A percentile compares a stretch with the other conserved stretches of the same genome.
Evolutionary conservation across 2,888 invertebrate genomes (phyloP).

Genomic region (Hypomecis punctinalis): DNA sequence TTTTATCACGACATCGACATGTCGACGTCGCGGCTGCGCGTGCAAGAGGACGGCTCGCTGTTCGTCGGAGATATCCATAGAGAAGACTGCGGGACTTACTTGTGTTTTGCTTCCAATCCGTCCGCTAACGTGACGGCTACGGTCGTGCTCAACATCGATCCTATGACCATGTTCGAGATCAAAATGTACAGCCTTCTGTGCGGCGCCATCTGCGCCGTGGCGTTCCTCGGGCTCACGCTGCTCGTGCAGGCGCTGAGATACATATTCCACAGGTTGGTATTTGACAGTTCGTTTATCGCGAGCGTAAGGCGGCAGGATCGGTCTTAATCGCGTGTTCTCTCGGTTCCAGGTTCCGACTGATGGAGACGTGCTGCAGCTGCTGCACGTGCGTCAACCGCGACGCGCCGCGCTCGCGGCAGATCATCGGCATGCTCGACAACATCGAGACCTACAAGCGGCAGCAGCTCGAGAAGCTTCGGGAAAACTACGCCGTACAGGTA

Average conservation of each 20-base stretch:
- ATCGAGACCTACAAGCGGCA: slow-evolving; percentile 95
- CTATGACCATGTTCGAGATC: slow-evolving; percentile 92
- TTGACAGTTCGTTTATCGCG: not conserved
- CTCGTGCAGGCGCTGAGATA: slow-evolving; percentile 90
- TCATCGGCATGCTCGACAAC: slow-evolving; percentile 94
- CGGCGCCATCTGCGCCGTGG: slow-evolving; percentile 91
- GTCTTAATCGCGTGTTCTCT: not conserved
- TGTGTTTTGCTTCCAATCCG: slow-evolving; percentile 94
- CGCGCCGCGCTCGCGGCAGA: slow-evolving; percentile 92
- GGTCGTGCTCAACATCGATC: slow-evolving; percentile 93
- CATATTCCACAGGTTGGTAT: slow-evolving; percentile 88
- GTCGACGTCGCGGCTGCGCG: slow-evolving; percentile 84
- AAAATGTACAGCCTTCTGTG: slow-evolving; percentile 93
- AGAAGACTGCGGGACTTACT: slow-evolving; percentile 93
- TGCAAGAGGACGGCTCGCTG: slow-evolving; percentile 92
- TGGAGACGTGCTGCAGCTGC: slow-evolving; percentile 91
- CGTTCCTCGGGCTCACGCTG: slow-evolving; percentile 92
- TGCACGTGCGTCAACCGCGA: slow-evolving; percentile 89
- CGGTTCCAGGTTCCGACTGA: slow-evolving; percentile 87
- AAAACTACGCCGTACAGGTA: slow-evolving; percentile 96
- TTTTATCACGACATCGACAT: slow-evolving; percentile 76
- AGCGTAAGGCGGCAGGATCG: not conserved
- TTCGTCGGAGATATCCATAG: slow-evolving; percentile 89
- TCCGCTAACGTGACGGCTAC: slow-evolving; percentile 91
- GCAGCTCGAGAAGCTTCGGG: slow-evolving; percentile 94